Conservation (phyloP, 2,888 invertebrate genomes). For the Lasius fuliginosus region DNA sequence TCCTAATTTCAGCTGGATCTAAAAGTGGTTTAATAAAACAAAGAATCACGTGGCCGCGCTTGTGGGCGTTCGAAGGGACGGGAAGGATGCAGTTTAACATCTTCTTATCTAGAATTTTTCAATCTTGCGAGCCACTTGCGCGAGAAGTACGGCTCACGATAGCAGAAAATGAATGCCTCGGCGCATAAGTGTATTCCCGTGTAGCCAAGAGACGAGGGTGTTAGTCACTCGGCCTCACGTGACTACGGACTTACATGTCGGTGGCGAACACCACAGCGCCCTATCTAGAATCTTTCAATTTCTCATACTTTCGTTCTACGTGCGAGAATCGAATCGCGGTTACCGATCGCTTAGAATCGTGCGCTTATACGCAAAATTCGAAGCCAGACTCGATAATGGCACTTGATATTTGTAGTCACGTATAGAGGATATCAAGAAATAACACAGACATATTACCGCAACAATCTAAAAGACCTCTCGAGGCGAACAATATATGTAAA, state of each 20-base stretch:
- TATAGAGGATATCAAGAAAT: conserved; percentile 1
- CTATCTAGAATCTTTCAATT: conserved; percentile 84
- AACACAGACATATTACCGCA: neutral
- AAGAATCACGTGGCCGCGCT: neutral
- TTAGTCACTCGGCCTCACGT: conserved; percentile 82
- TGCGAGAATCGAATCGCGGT: conserved; percentile 69
- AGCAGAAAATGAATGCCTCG: conserved; percentile 82
- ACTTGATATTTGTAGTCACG: conserved; percentile 39
- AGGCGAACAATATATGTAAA: conserved; percentile 30
- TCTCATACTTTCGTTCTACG: conserved; percentile 77
- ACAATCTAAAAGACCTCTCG: conserved; percentile 8
- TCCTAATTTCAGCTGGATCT: neutral
- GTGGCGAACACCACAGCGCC: conserved; percentile 57
- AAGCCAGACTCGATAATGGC: conserved; percentile 23
- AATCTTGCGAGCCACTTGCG: conserved; percentile 75
- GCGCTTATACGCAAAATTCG: conserved; percentile 48
- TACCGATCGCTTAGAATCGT: conserved; percentile 45
- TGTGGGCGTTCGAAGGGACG: conserved; percentile 25
- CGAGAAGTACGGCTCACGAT: conserved; percentile 78
- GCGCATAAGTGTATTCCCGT: conserved; percentile 82
- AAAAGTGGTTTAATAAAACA: conserved; percentile 23
- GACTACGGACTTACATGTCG: conserved; percentile 78
- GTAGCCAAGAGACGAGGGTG: conserved; percentile 75
- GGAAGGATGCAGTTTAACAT: conserved; percentile 69
- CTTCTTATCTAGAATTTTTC: conserved; percentile 81